Percentiles rank a stretch among this genome's conserved stretches.
Conservation (phyloP, 2,113 vertebrate genomes). For the Heterotis niloticus region DNA sequence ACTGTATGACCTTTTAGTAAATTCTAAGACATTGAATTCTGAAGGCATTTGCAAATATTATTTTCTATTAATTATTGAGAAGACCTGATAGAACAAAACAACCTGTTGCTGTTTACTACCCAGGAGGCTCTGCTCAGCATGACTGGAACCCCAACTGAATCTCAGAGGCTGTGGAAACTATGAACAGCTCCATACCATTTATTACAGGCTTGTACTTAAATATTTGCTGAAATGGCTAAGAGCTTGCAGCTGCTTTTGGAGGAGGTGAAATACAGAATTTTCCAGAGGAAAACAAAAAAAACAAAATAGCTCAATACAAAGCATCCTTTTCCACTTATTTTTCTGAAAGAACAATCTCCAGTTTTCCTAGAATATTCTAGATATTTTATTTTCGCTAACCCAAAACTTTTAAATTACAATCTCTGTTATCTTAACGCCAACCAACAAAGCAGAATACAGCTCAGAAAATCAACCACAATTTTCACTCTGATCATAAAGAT, state of each 20-base stretch:
- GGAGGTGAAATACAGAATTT: slow-evolving; percentile 11
- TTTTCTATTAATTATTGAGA: not conserved
- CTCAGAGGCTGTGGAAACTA: not conserved
- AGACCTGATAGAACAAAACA: not conserved
- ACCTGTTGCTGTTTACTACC: not conserved
- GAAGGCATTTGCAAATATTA: not conserved
- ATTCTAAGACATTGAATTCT: not conserved
- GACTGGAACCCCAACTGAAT: not conserved
- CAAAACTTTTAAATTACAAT: not conserved
- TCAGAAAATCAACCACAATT: not conserved
- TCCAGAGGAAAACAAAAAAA: slow-evolving; percentile 18
- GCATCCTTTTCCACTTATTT: slow-evolving; percentile 7
- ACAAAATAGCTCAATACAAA: slow-evolving; percentile 14
- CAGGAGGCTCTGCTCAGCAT: not conserved
- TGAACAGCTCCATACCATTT: too few species aligned
- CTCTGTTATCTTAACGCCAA: not conserved
- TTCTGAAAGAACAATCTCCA: not conserved
- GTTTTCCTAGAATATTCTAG: not conserved
- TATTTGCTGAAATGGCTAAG: not conserved
- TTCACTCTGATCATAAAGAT: not conserved
- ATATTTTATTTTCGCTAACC: not conserved
- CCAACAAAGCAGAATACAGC: not conserved
- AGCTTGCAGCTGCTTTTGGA: not conserved
- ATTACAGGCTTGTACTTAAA: too few species aligned
- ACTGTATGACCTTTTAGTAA: slow-evolving; percentile 14